A percentile compares a stretch with the other conserved stretches of the same genome.
Conservation (phyloP, 2,113 vertebrate species). For the Aviceda subcristata region DNA sequence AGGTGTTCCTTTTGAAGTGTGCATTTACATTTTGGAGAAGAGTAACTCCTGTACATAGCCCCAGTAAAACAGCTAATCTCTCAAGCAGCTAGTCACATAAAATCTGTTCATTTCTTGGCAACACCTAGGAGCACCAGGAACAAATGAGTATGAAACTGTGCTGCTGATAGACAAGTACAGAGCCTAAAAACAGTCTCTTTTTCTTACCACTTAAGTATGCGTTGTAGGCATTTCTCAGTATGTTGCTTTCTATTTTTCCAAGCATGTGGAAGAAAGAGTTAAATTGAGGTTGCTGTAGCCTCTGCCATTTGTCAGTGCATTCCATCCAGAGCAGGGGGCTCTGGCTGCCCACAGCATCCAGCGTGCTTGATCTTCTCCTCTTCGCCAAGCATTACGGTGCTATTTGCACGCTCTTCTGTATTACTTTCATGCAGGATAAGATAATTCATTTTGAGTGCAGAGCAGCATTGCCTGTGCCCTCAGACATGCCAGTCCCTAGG, state of each 20-base stretch:
- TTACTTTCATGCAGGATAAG: not conserved
- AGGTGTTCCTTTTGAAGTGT: not conserved
- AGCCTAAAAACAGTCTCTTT: not conserved
- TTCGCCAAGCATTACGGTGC: rapidly evolving
- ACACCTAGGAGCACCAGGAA: not conserved
- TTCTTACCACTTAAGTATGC: not conserved
- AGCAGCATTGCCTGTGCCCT: not conserved
- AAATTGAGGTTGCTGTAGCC: not conserved
- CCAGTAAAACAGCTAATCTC: not conserved
- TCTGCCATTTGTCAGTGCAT: not conserved
- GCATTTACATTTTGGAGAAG: not conserved
- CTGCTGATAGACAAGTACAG: not conserved
- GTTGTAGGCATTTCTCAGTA: not conserved
- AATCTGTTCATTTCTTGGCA: not conserved
- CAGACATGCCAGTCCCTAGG: not conserved
- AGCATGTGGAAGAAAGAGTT: not conserved
- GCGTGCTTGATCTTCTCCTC: not conserved
- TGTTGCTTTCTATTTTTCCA: not conserved
- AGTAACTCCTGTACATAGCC: not conserved
- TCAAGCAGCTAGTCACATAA: not conserved
- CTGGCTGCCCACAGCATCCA: not conserved
- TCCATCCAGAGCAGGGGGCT: not conserved
- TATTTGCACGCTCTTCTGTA: not conserved
- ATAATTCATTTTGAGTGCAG: not conserved
- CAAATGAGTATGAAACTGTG: not conserved